phyloP scores from a whole-genome alignment of 2,797 vertebrate genomes.

The Nothura maculosa region DNA sequence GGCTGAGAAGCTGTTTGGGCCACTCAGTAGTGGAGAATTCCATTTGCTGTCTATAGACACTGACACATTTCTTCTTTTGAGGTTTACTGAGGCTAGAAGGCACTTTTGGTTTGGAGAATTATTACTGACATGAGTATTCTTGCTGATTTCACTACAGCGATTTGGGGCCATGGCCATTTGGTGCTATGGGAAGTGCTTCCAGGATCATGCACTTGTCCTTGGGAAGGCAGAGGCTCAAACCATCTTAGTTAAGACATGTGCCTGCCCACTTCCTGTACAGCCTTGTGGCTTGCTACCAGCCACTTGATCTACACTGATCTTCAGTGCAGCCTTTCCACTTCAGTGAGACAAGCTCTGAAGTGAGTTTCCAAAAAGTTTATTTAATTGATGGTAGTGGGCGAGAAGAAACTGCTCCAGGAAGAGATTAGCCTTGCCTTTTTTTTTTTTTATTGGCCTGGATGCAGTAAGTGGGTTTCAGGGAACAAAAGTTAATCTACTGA shows the following conservation, averaged over 20 bases:
- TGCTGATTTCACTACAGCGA: not conserved
- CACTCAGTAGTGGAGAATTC: not conserved
- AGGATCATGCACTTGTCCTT: rapidly evolving
- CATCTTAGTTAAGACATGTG: not conserved
- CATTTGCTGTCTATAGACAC: not conserved
- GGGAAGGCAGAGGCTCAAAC: not conserved
- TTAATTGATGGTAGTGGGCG: not conserved
- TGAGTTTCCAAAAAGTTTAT: not conserved
- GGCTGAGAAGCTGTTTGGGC: not conserved
- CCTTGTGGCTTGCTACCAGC: too few relatives aligned
- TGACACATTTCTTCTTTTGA: not conserved
- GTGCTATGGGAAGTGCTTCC: rapidly evolving
- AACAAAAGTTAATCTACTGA: conserved; percentile 1
- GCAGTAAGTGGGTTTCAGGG: not conserved
- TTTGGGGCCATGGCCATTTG: rapidly evolving
- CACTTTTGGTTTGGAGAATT: not conserved
- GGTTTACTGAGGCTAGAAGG: not conserved
- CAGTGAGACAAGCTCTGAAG: not conserved
- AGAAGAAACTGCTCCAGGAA: not conserved
- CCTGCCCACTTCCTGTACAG: not conserved
- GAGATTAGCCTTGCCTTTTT: not conserved
- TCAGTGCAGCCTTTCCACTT: not conserved
- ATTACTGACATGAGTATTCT: not conserved
- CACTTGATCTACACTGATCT: too few relatives aligned
- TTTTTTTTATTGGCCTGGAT: not conserved